Conservation (phyloP, 2,888 invertebrate genomes). For the Leucozona laternaria region DNA sequence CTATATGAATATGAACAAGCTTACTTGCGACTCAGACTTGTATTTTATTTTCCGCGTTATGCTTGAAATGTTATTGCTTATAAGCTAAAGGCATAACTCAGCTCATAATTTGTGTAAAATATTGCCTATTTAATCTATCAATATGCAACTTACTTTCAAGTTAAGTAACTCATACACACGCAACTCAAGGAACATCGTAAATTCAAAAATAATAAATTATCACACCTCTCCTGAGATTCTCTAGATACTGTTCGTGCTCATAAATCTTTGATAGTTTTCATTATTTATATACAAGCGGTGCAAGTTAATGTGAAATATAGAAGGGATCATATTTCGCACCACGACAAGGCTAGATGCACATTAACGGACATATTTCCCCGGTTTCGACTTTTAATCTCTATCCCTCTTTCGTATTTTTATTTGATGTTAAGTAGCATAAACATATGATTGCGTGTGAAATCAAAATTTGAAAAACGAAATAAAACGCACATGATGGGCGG, state of each 20-base stretch:
- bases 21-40: no score
- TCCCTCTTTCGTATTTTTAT: conserved; percentile 25
- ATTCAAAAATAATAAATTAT: conserved; percentile 46
- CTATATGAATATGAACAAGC: no score
- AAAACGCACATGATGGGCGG: conserved; percentile 24
- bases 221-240: conserved; percentile 43
- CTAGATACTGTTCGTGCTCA: conserved; percentile 37
- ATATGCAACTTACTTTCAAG: not conserved
- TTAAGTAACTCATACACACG: not conserved
- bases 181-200: conserved; percentile 14
- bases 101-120: not conserved
- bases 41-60: not conserved
- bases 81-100: not conserved
- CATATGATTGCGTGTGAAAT: conserved; percentile 62
- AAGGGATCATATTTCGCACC: conserved; percentile 44
- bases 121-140: not conserved
- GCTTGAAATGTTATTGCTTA: not conserved
- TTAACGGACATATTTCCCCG: not conserved
- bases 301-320: conserved; percentile 31
- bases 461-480: conserved; percentile 31
- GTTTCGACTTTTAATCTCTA: conserved; percentile 31
- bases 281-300: conserved; percentile 16
- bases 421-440: conserved; percentile 46
- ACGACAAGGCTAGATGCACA: conserved; percentile 2
- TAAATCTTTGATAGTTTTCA: conserved; percentile 53